A percentile compares a stretch with the other conserved stretches of the same genome.
Conservation (phyloP, 2,888 invertebrate species). For the Magallana nippona region DNA sequence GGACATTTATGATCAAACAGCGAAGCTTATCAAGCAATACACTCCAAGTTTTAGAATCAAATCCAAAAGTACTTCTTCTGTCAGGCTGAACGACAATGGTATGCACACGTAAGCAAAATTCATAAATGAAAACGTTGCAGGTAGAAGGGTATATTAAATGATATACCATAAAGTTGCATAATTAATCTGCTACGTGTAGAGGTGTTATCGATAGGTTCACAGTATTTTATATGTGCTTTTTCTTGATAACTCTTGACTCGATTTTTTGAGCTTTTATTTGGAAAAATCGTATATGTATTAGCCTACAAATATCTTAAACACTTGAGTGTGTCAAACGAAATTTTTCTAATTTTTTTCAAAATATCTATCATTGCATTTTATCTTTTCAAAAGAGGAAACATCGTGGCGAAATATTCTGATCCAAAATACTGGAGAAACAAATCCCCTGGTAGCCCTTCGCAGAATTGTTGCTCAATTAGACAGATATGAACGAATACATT, state of each 20-base stretch:
- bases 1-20: neutral
- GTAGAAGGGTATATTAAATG: no score
- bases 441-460: neutral
- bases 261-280: no score
- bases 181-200: no score
- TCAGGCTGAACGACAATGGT: neutral
- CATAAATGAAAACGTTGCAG: no score
- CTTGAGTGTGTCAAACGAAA: neutral
- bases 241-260: no score
- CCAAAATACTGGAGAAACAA: neutral
- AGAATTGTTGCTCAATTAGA: neutral
- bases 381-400: neutral
- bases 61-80: neutral
- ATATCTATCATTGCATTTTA: neutral
- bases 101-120: neutral
- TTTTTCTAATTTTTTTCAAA: neutral
- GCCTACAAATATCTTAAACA: no score
- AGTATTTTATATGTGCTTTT: no score
- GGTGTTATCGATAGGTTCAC: no score
- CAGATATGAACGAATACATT: conserved; percentile 22
- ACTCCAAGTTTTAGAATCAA: neutral
- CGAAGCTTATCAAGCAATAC: neutral
- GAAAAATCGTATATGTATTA: no score
- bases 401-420: neutral
- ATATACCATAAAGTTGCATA: no score